Evolutionary conservation across 1,140 invertebrate genomes (phyloP), one percentile per base, ranked within the genome.

Genomic region (Ericerus pela): DNA sequence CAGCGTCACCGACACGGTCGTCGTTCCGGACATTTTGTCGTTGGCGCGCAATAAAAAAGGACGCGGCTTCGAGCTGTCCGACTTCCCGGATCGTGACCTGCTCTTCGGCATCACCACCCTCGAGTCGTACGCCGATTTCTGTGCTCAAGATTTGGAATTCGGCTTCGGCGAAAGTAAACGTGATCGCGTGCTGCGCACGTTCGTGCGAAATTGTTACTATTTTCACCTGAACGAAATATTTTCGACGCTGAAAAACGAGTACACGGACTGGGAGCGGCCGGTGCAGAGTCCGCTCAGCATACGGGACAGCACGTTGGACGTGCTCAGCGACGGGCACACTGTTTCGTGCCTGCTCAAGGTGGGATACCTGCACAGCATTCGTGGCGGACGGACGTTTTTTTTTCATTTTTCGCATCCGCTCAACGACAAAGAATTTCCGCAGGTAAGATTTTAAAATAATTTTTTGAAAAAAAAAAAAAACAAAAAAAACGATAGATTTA

Each of bases 151-250:
- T 69, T 74, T 85, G 60, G 81, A 88, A 73, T 85, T 84, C 66
- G 87, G 87, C 37, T 80, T 91, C 69, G 85, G 87, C 70, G 85
- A 89, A 68, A 84, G 81, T 55, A 75, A 85, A 56, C 74, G 86
- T 51, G 86, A 91, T 69, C 75, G 85, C 41, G 86, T 91, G 61
- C 73, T 91, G 61, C 76, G 88, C 56, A 92, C 87, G 12, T 89
- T 86, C 70, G 87, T 91, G 41, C 76, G 87, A 33, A 92, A 92
- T 68, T 81, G 84, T 36, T 92, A 89, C 69, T 81, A 83, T 62
- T 91, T 84, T 69, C 87, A 91, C 72, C 75, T 89, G 54, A 88
- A 90, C 70, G 88, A 90, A 70, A 91, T 89, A 63, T 90, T 85
- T 72, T 88, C 86, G 18, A 87, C 88, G 27, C 73, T 92, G 52